phyloP scores from a whole-genome alignment of 2,113 vertebrate genomes.

The Apteryx mantelli region DNA sequence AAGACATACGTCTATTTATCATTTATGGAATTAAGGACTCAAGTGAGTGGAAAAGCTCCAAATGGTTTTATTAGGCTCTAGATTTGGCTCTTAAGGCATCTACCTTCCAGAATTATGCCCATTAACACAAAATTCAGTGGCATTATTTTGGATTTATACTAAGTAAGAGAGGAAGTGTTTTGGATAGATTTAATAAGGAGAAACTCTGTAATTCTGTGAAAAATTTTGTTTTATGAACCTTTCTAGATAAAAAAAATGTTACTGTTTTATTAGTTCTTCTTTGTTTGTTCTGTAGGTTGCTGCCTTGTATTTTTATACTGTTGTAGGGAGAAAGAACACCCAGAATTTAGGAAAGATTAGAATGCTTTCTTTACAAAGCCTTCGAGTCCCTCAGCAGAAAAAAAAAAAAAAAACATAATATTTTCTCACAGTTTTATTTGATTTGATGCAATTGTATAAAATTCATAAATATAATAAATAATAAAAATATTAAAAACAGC shows the following conservation, averaged over 20 bases:
- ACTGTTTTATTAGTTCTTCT: neutral
- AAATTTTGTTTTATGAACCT: neutral
- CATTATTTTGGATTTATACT: neutral
- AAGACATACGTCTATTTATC: neutral
- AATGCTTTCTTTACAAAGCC: neutral
- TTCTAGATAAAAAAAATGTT: neutral
- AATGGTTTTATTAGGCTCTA: neutral
- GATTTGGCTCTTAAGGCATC: accelerated
- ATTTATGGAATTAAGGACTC: neutral
- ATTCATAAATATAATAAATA: neutral
- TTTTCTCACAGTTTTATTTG: neutral
- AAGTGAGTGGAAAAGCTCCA: neutral
- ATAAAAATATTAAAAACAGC: neutral
- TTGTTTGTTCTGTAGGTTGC: neutral
- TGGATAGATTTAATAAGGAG: neutral
- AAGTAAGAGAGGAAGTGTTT: neutral
- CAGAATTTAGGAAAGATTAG: neutral
- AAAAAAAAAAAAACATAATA: neutral
- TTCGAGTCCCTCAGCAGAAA: neutral
- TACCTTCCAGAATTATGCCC: neutral
- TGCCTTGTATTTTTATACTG: neutral
- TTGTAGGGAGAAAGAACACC: neutral
- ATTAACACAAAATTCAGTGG: neutral
- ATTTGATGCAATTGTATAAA: neutral
- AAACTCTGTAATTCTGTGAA: neutral